Percentiles rank a stretch among this genome's conserved stretches.
These are phyloP conservation scores for Eueides isabella DNA, from an alignment of 1,140 invertebrate genomes.

Conservation along the genomic window DNA sequence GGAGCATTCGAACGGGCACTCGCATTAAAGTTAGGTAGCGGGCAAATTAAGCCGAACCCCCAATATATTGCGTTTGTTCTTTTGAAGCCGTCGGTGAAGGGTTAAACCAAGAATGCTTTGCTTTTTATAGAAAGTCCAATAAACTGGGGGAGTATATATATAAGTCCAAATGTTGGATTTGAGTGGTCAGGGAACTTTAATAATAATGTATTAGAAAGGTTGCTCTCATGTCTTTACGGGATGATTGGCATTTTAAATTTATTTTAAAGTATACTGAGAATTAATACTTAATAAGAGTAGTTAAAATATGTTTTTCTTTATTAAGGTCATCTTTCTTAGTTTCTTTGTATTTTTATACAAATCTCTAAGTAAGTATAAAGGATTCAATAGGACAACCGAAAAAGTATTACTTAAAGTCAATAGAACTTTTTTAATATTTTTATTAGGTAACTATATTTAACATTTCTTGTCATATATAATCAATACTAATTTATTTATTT, in stretches of 20 bases:
- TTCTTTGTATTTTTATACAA: too few species aligned
- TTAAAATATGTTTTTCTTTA: too few species aligned
- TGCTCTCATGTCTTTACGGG: background rate
- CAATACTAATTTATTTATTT: too few species aligned
- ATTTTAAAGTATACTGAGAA: too few species aligned
- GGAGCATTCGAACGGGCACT: slow-evolving; percentile 70
- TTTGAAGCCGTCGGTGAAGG: slow-evolving; percentile 79
- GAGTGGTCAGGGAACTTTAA: slow-evolving; percentile 46
- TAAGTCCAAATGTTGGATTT: slow-evolving; percentile 37
- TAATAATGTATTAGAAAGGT: slow-evolving; percentile 27
- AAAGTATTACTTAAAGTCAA: too few species aligned
- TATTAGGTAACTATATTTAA: too few species aligned
- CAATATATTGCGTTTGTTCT: slow-evolving; percentile 82
- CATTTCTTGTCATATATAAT: too few species aligned
- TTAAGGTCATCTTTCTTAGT: too few species aligned
- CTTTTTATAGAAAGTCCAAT: slow-evolving; percentile 79
- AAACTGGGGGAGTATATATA: slow-evolving; percentile 52
- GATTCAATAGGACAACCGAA: too few species aligned
- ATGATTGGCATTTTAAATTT: background rate
- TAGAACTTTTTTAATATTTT: too few species aligned
- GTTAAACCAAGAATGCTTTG: slow-evolving; percentile 83
- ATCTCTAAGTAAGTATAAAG: too few species aligned
- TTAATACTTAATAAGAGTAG: background rate
- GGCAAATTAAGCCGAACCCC: slow-evolving; percentile 77
- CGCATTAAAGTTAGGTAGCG: slow-evolving; percentile 75